Percentiles rank a stretch among this genome's conserved stretches.
Conservation (phyloP, 1,140 invertebrate genomes). For the Microplitis mediator region DNA sequence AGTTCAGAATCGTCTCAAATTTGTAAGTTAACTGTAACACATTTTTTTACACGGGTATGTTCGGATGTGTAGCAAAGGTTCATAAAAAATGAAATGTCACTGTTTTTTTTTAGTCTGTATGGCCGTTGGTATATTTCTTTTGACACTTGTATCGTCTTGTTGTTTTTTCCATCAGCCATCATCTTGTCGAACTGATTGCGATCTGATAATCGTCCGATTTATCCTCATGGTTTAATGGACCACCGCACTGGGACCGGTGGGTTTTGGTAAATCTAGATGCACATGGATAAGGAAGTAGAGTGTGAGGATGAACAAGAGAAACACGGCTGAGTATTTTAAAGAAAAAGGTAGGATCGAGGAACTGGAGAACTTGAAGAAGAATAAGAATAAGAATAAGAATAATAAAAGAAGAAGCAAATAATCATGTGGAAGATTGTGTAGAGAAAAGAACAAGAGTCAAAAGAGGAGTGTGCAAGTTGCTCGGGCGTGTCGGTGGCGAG, state of each 20-base stretch:
- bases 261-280: slow-evolving; percentile 2
- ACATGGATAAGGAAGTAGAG: neutral
- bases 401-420: neutral
- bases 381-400: neutral
- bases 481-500: slow-evolving; percentile 22
- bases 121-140: too few relatives aligned
- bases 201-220: slow-evolving; percentile 13
- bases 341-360: too few relatives aligned
- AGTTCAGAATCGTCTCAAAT: too few relatives aligned
- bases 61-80: too few relatives aligned
- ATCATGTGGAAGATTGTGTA: neutral
- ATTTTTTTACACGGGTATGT: too few relatives aligned
- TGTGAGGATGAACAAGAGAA: slow-evolving; percentile 8
- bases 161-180: neutral
- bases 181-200: neutral
- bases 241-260: neutral
- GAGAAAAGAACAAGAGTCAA: neutral
- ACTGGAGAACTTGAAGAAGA: neutral
- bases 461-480: slow-evolving; percentile 23
- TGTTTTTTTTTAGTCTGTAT: neutral
- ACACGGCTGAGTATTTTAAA: neutral
- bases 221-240: slow-evolving; percentile 2
- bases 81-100: too few relatives aligned
- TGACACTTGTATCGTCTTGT: neutral
- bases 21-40: too few relatives aligned